phyloP scores from a whole-genome alignment of 2,113 vertebrate genomes.

The Leucoraja erinaceus region DNA sequence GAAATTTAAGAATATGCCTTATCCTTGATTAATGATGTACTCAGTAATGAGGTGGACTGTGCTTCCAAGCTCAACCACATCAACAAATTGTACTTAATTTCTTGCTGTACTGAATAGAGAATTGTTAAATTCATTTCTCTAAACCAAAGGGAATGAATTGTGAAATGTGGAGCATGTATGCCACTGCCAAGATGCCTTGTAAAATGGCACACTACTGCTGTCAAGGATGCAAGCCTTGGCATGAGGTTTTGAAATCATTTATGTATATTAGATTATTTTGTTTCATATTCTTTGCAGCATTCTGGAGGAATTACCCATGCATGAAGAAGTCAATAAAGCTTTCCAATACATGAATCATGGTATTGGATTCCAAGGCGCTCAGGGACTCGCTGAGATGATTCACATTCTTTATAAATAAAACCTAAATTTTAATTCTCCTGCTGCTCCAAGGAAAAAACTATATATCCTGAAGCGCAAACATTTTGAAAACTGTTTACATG shows the following conservation, averaged over 20 bases:
- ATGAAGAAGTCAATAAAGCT: conserved; percentile 12
- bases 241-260: neutral
- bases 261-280: conserved; percentile 5
- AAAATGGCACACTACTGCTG: neutral
- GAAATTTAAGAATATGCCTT: neutral
- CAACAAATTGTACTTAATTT: neutral
- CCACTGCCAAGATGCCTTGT: neutral
- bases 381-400: neutral
- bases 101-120: neutral
- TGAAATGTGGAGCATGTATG: neutral
- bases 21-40: neutral
- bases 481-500: neutral
- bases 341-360: neutral
- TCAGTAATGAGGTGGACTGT: neutral
- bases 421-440: neutral
- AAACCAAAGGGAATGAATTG: neutral
- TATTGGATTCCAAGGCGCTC: neutral
- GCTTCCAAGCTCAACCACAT: neutral
- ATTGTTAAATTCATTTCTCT: neutral
- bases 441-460: neutral
- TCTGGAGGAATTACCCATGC: neutral
- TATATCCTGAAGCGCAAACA: neutral
- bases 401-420: neutral
- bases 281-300: neutral
- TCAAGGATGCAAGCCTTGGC: neutral